phyloP scores from a whole-genome alignment of 2,797 vertebrate genomes.

The Pipistrellus pipistrellus region DNA sequence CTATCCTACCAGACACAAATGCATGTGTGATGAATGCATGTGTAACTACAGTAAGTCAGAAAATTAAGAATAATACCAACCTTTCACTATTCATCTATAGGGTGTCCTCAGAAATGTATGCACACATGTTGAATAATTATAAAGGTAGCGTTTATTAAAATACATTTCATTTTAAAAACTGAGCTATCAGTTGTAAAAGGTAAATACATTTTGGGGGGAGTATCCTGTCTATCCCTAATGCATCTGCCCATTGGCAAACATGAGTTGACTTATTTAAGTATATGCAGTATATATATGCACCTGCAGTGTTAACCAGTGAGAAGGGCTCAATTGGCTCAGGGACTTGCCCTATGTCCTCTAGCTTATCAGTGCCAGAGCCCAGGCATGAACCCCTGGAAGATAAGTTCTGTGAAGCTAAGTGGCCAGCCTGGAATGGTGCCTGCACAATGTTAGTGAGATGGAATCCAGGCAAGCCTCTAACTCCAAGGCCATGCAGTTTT shows the following conservation, averaged over 20 bases:
- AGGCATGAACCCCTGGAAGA: neutral
- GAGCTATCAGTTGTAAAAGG: no score
- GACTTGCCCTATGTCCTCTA: no score
- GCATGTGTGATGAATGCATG: neutral
- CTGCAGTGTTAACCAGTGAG: neutral
- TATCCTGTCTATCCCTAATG: neutral
- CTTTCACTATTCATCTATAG: neutral
- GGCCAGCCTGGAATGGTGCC: neutral
- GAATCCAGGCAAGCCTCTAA: neutral
- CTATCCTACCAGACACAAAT: neutral
- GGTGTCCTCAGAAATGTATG: no score
- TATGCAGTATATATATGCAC: no score
- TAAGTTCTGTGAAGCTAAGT: neutral
- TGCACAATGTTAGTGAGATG: neutral
- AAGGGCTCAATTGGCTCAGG: neutral
- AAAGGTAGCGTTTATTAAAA: no score
- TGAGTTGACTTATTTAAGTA: neutral
- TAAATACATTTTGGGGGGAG: no score
- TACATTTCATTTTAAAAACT: no score
- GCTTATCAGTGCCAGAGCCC: neutral
- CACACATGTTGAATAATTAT: no score
- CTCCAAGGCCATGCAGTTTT: neutral
- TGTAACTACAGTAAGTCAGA: constrained; percentile 45
- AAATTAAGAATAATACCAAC: neutral
- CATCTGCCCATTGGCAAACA: neutral